These are phyloP conservation scores for Daubentonia madagascariensis DNA, from an alignment of 2,113 vertebrate genomes.

Conservation along the genomic window DNA sequence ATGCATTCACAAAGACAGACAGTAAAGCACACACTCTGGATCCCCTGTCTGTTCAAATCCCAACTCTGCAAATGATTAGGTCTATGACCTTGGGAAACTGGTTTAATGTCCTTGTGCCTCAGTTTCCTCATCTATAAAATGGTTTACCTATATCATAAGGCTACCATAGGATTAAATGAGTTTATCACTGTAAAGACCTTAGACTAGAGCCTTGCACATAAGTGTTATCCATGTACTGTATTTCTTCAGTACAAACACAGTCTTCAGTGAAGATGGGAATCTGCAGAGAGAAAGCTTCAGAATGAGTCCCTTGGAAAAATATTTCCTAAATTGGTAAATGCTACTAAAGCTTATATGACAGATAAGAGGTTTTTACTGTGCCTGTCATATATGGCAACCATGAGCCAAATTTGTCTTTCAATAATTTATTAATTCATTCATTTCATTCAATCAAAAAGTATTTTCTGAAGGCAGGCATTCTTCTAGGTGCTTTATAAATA, in stretches of 20 bases:
- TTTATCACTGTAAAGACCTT: neutral
- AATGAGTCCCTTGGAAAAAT: neutral
- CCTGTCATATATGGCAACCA: neutral
- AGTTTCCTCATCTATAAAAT: neutral
- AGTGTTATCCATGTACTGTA: neutral
- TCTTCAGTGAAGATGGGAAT: neutral
- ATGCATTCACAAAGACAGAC: neutral
- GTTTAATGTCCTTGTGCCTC: neutral
- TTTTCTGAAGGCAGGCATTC: neutral
- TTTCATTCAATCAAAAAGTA: neutral
- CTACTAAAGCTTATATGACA: neutral
- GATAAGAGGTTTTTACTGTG: neutral
- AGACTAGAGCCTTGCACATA: neutral
- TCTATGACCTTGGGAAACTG: neutral
- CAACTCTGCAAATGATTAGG: neutral
- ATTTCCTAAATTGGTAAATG: neutral
- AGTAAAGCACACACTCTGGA: neutral
- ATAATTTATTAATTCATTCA: neutral
- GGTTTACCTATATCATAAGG: neutral
- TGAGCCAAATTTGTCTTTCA: neutral
- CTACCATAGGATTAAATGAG: neutral
- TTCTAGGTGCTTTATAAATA: neutral
- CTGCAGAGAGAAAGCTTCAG: neutral
- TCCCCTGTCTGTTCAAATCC: neutral
- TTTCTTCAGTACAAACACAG: neutral